Conservation (phyloP, 1,140 invertebrate genomes). For the Pygmarrhopalites habei region DNA sequence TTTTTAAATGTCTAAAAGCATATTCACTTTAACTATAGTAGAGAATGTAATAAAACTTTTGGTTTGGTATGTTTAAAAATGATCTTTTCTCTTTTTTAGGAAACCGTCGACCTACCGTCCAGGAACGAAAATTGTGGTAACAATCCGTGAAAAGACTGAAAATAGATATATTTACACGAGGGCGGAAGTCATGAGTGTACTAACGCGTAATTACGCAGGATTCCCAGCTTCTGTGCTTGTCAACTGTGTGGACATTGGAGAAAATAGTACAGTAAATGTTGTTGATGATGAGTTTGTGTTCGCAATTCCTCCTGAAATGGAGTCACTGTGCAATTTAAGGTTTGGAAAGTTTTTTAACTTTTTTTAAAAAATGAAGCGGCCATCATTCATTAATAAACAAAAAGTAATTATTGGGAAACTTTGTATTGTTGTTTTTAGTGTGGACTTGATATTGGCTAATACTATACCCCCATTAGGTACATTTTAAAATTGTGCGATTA, state of each 20-base stretch:
- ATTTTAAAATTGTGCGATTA: too few species aligned
- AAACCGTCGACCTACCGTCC: neutral
- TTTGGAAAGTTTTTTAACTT: too few species aligned
- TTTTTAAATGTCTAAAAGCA: too few species aligned
- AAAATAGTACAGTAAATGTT: neutral
- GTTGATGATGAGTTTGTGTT: neutral
- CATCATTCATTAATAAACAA: too few species aligned
- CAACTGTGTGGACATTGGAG: conserved; percentile 3
- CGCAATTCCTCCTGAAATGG: conserved; percentile 2
- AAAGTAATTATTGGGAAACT: too few species aligned
- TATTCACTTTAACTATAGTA: too few species aligned
- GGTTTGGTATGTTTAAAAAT: too few species aligned
- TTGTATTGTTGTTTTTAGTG: neutral
- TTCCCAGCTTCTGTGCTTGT: neutral
- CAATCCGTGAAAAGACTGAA: neutral
- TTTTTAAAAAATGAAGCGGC: too few species aligned
- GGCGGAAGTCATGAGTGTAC: neutral
- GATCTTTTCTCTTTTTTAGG: neutral
- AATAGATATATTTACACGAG: conserved; percentile 2
- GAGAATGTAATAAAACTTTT: too few species aligned
- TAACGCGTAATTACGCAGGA: neutral
- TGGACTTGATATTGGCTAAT: neutral
- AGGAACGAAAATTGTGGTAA: conserved; percentile 4
- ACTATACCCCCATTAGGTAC: neutral
- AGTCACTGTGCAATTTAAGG: too few species aligned